A percentile compares a stretch with the other conserved stretches of the same genome.
phyloP scores from a whole-genome alignment of 2,113 vertebrate genomes.

The Setophaga kirtlandii region DNA sequence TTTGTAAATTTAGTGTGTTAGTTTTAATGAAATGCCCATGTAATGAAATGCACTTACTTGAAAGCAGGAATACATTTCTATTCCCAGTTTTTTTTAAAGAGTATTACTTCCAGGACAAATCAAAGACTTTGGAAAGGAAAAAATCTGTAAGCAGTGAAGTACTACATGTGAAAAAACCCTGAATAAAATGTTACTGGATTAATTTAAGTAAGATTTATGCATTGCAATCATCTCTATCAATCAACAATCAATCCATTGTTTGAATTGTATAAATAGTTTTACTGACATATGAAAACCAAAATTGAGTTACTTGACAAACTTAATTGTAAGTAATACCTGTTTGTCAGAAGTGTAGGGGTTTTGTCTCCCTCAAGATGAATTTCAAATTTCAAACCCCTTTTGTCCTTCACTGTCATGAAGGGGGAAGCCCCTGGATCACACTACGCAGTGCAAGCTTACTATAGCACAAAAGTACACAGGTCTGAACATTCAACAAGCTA shows the following conservation, averaged over 20 bases:
- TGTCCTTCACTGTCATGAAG: accelerated
- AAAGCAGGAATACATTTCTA: background rate
- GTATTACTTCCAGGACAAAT: background rate
- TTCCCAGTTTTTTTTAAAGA: background rate
- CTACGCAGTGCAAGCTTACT: background rate
- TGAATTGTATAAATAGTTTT: background rate
- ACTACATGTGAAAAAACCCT: background rate
- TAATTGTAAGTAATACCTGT: background rate
- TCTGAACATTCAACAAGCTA: background rate
- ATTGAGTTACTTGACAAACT: background rate
- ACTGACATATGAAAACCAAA: background rate
- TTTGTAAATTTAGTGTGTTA: background rate
- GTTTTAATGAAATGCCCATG: background rate
- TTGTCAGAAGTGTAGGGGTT: background rate
- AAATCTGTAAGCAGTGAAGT: background rate
- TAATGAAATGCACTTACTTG: background rate
- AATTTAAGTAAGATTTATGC: background rate
- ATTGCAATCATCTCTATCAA: background rate
- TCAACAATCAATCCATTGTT: background rate
- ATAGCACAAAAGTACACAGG: background rate
- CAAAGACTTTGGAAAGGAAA: background rate
- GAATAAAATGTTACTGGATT: background rate
- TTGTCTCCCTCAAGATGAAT: background rate
- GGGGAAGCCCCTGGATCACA: background rate
- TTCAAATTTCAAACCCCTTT: background rate